A percentile compares a stretch with the other conserved stretches of the same genome.
Evolutionary conservation across 2,797 vertebrate genomes (phyloP).

Genomic region (Argya squamiceps): DNA sequence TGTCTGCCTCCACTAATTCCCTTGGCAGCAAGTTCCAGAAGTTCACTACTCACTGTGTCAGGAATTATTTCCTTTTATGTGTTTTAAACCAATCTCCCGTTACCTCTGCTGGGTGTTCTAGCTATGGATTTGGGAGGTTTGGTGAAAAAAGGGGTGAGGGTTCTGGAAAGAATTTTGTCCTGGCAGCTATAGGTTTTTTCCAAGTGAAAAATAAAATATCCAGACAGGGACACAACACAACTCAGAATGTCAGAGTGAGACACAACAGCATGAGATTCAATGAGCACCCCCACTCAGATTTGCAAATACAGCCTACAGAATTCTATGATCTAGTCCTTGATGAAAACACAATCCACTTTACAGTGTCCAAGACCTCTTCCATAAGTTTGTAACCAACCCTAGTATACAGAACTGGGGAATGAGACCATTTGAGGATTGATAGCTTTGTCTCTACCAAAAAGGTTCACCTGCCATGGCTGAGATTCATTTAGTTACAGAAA

Average conservation of each 20-base stretch:
- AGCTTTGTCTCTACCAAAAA: background rate
- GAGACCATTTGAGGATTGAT: background rate
- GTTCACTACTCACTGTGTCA: background rate
- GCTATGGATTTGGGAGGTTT: background rate
- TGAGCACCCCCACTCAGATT: background rate
- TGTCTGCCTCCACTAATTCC: constrained; percentile 31
- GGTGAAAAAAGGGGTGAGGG: background rate
- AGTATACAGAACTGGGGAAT: background rate
- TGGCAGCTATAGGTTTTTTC: background rate
- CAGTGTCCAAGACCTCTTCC: background rate
- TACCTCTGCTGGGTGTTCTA: background rate
- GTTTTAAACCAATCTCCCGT: background rate
- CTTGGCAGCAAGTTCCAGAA: constrained; percentile 27
- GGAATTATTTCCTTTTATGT: background rate
- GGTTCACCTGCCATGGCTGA: background rate
- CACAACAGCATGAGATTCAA: background rate
- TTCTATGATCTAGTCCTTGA: background rate
- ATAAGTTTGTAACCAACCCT: background rate
- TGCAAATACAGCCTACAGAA: background rate
- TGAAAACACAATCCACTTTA: background rate
- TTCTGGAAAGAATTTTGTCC: background rate
- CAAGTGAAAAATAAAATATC: background rate
- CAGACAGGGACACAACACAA: background rate
- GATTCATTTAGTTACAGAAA: background rate
- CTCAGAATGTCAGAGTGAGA: background rate